A percentile compares a stretch with the other conserved stretches of the same genome.
Evolutionary conservation across 2,797 vertebrate species (phyloP).

Genomic region (Coranthus polyacanthus): DNA sequence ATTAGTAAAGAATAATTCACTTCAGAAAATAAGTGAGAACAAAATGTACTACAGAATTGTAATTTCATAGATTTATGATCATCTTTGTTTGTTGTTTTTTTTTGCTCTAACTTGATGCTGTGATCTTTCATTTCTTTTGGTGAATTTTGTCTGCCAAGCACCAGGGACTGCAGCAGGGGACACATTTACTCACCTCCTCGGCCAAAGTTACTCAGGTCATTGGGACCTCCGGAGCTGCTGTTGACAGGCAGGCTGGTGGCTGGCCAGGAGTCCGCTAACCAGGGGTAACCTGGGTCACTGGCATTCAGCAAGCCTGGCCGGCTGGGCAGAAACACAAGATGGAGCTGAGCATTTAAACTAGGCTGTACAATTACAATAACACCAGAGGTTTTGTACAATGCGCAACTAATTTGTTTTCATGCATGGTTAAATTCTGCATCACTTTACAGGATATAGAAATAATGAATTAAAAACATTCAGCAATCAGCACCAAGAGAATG

Average conservation of each 20-base stretch:
- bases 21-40: too few species aligned
- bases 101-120: too few species aligned
- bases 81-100: too few species aligned
- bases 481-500: constrained; percentile 49
- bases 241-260: constrained; percentile 96
- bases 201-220: constrained; percentile 94
- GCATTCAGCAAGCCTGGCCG: constrained; percentile 95
- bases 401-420: constrained; percentile 9
- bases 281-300: constrained; percentile 95
- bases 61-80: too few species aligned
- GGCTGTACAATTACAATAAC: constrained; percentile 32
- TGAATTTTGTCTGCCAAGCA: background rate
- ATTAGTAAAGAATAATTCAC: background rate
- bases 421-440: constrained; percentile 28
- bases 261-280: constrained; percentile 99
- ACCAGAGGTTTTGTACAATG: background rate
- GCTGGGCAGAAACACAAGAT: constrained; percentile 76
- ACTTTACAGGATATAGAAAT: constrained; percentile 30
- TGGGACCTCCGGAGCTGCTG: constrained; percentile 93
- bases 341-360: constrained; percentile 30
- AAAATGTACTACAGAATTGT: too few species aligned
- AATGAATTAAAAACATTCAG: constrained; percentile 46
- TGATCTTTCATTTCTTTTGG: constrained; percentile 45
- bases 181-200: constrained; percentile 89
- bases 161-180: constrained; percentile 7